These are phyloP conservation scores for pig (Sus scrofa) DNA, from an alignment of 2,113 vertebrate genomes.

Conservation along the genomic window DNA sequence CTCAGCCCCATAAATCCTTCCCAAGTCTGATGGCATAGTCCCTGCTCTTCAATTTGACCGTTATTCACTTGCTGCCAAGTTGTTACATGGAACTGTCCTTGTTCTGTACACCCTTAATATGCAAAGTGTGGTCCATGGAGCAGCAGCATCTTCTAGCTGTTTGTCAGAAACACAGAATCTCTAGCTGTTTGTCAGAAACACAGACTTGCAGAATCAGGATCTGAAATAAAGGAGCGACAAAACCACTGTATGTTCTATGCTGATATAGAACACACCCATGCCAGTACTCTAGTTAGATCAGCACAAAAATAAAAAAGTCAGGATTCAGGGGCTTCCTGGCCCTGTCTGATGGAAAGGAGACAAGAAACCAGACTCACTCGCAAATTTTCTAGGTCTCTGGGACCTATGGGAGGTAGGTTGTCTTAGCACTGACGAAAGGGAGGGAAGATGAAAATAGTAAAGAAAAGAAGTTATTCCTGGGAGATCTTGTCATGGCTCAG, in stretches of 20 bases:
- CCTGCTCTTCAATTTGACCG: background rate
- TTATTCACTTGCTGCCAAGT: background rate
- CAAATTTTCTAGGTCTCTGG: background rate
- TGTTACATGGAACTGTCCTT: background rate
- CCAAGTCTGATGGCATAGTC: background rate
- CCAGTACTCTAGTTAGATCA: background rate
- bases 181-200: background rate
- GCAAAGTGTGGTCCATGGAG: background rate
- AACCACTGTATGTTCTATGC: background rate
- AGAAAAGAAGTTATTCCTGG: background rate
- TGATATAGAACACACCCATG: background rate
- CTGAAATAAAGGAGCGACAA: constrained; percentile 21
- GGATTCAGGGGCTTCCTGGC: background rate
- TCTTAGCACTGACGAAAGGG: background rate
- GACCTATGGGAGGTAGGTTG: background rate
- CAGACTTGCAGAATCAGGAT: background rate
- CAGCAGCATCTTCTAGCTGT: background rate
- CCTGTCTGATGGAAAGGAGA: background rate
- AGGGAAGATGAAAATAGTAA: background rate
- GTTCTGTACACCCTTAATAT: background rate
- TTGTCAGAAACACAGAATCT: constrained; percentile 17
- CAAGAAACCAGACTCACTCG: background rate
- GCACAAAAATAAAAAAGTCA: background rate
- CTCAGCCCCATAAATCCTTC: background rate
- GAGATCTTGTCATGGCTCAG: too few relatives aligned